A percentile compares a stretch with the other conserved stretches of the same genome.
Evolutionary conservation across 2,888 invertebrate species (phyloP).

Genomic region (Cephus runcator): DNA sequence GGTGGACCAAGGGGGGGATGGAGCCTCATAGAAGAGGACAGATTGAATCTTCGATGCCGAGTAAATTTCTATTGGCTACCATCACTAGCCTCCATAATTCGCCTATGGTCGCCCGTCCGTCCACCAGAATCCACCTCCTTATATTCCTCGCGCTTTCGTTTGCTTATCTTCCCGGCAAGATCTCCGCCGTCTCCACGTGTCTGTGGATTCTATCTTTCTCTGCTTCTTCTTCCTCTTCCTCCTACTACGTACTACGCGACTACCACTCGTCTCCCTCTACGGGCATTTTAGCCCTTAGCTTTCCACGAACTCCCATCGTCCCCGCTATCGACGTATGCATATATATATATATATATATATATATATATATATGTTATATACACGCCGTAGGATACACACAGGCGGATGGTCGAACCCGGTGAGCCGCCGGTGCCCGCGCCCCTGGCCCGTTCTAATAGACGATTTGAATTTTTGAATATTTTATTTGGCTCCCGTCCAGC

Average conservation of each 20-base stretch:
- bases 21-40: neutral
- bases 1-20: slow-evolving; percentile 10
- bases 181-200: slow-evolving; percentile 32
- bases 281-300: slow-evolving; percentile 13
- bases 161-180: slow-evolving; percentile 52
- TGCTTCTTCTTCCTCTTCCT: slow-evolving; percentile 27
- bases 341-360: neutral
- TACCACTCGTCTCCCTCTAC: slow-evolving; percentile 39
- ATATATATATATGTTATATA: neutral
- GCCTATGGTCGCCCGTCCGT: slow-evolving; percentile 14
- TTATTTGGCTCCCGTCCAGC: slow-evolving; percentile 24
- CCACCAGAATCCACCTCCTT: too few relatives aligned
- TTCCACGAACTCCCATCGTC: neutral
- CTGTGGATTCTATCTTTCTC: slow-evolving; percentile 20
- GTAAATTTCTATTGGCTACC: slow-evolving; percentile 38
- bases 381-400: neutral
- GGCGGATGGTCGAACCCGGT: too few relatives aligned
- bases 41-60: too few relatives aligned
- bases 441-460: slow-evolving; percentile 46
- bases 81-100: slow-evolving; percentile 52
- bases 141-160: slow-evolving; percentile 27
- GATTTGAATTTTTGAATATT: slow-evolving; percentile 60
- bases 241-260: slow-evolving; percentile 33
- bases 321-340: neutral
- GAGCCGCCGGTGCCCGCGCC: neutral